Conservation (phyloP, 1,140 invertebrate genomes). For the Drosophila serrata region DNA sequence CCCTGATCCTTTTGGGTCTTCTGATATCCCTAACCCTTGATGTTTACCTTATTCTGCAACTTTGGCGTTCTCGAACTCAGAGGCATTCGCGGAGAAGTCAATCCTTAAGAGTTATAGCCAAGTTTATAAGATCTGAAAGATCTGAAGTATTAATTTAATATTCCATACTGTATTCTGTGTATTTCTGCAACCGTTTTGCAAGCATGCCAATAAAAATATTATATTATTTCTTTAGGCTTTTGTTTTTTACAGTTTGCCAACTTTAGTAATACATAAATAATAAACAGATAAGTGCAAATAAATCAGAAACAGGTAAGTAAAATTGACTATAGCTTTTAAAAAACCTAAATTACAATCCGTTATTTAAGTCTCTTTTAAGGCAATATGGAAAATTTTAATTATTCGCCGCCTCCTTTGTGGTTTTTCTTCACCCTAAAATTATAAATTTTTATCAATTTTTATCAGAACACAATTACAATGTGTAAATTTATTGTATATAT, state of each 20-base stretch:
- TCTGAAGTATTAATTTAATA: background rate
- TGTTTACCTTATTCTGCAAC: background rate
- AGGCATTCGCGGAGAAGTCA: background rate
- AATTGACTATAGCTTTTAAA: background rate
- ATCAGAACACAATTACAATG: too few relatives aligned
- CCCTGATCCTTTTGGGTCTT: background rate
- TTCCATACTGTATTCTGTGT: background rate
- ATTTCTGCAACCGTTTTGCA: background rate
- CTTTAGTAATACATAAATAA: too few relatives aligned
- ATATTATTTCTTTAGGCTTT: background rate
- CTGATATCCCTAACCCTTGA: background rate
- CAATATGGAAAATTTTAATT: background rate
- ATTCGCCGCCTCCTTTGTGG: background rate
- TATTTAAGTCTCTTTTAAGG: background rate
- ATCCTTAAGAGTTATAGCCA: background rate
- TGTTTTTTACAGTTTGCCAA: too few relatives aligned
- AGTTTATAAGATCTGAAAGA: background rate
- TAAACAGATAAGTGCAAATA: background rate
- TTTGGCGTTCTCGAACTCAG: background rate
- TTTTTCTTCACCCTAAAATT: background rate
- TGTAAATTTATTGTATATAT: too few relatives aligned
- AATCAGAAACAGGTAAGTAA: background rate
- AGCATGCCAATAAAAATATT: background rate
- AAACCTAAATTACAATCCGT: background rate
- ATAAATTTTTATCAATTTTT: too few relatives aligned